Evolutionary conservation across 2,797 vertebrate genomes (phyloP).

Genomic region (Threskiornis aethiopicus): DNA sequence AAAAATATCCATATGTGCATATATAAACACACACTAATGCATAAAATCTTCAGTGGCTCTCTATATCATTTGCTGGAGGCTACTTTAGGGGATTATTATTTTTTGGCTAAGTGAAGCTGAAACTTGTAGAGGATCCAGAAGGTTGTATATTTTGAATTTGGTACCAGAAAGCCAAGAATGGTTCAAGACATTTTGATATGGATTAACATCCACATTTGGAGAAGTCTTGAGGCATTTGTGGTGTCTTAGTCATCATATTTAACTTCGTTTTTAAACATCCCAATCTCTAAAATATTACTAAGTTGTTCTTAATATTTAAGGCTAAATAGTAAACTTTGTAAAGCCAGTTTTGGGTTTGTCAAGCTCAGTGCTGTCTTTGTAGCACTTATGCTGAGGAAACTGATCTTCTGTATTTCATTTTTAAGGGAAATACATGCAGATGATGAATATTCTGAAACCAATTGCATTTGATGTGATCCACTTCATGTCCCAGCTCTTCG

Average conservation of each 20-base stretch:
- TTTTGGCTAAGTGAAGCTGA: background rate
- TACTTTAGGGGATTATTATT: background rate
- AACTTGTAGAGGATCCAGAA: background rate
- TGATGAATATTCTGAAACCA: conserved; percentile 99
- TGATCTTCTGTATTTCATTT: conserved; percentile 48
- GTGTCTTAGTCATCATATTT: background rate
- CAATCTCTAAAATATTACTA: background rate
- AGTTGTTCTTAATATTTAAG: background rate
- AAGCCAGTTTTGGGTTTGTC: background rate
- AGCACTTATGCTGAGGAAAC: background rate
- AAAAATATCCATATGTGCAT: background rate
- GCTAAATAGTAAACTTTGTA: background rate
- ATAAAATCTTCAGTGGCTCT: background rate
- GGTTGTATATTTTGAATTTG: background rate
- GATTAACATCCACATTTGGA: background rate
- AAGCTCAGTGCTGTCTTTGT: background rate
- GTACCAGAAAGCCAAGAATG: background rate
- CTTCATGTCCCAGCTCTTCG: conserved; percentile 97
- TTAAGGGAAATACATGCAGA: conserved; percentile 98
- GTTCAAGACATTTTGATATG: background rate
- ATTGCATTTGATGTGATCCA: conserved; percentile 99
- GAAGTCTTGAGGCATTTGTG: background rate
- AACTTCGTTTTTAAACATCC: background rate
- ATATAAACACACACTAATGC: background rate
- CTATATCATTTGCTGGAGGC: background rate